phyloP scores from a whole-genome alignment of 2,888 invertebrate species.

The Leucoma salicis region DNA sequence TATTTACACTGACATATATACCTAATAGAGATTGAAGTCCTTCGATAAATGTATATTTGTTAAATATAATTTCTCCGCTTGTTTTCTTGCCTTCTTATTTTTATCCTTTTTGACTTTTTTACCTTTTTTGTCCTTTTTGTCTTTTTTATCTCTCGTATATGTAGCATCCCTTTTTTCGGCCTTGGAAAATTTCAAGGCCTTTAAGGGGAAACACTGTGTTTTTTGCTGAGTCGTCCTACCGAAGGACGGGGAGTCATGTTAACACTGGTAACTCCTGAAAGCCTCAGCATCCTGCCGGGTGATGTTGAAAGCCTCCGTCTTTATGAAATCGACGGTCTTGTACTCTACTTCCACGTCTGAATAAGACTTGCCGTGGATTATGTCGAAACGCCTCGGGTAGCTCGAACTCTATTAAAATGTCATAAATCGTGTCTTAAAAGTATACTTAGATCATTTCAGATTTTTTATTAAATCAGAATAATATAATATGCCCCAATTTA shows the following conservation, averaged over 20 bases:
- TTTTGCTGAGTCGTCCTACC: background rate
- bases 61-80: background rate
- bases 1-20: background rate
- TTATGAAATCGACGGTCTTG: conserved; percentile 96
- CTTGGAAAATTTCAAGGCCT: background rate
- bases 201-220: conserved; percentile 1
- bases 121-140: background rate
- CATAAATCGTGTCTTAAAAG: too few relatives aligned
- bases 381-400: conserved; percentile 26
- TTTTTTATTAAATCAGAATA: too few relatives aligned
- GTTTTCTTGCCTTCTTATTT: background rate
- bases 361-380: conserved; percentile 51
- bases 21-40: background rate
- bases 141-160: background rate
- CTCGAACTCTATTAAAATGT: conserved; percentile 37
- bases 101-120: background rate
- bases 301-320: conserved; percentile 95
- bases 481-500: too few relatives aligned
- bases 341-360: conserved; percentile 77
- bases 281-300: conserved; percentile 91
- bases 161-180: background rate
- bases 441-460: too few relatives aligned
- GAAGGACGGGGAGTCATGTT: conserved; percentile 9
- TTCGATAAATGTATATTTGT: background rate
- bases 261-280: conserved; percentile 61